Evolutionary conservation across 2,888 invertebrate species (phyloP).

Genomic region (Ischnura elegans): DNA sequence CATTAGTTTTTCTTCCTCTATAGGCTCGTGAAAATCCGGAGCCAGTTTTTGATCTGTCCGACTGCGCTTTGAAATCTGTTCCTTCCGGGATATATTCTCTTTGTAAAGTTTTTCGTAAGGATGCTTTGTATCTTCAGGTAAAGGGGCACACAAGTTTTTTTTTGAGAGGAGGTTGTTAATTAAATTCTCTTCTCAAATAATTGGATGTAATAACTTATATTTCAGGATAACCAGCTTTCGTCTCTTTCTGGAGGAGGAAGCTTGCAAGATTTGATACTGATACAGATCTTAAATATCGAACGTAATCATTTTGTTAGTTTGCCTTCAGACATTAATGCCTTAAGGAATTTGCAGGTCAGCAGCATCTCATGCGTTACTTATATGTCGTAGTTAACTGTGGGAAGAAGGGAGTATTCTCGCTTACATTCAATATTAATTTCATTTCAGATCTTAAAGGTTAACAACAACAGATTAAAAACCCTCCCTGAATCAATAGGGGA

Average conservation of each 20-base stretch:
- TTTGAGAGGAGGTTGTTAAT: neutral
- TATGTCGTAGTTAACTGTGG: neutral
- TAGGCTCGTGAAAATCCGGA: constrained; percentile 90
- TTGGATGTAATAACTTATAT: constrained; percentile 13
- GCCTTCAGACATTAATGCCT: constrained; percentile 83
- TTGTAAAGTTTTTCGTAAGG: constrained; percentile 90
- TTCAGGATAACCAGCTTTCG: constrained; percentile 84
- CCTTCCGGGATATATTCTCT: constrained; percentile 89
- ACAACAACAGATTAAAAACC: constrained; percentile 85
- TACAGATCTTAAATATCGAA: constrained; percentile 85
- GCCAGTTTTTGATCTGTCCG: constrained; percentile 88
- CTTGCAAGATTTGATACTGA: constrained; percentile 84
- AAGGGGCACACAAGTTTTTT: constrained; percentile 68
- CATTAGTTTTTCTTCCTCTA: constrained; percentile 71
- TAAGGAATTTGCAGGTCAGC: constrained; percentile 84
- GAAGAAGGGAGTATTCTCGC: neutral
- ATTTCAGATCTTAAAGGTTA: constrained; percentile 85
- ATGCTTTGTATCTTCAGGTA: constrained; percentile 80
- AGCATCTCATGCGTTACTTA: neutral
- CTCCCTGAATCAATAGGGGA: constrained; percentile 85
- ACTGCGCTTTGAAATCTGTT: constrained; percentile 86
- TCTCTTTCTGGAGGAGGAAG: constrained; percentile 86
- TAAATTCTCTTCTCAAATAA: neutral
- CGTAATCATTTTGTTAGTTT: constrained; percentile 83
- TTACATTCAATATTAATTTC: neutral